These are phyloP conservation scores for Eupithecia pulchellata DNA, from an alignment of 2,888 invertebrate species.

Conservation along the genomic window DNA sequence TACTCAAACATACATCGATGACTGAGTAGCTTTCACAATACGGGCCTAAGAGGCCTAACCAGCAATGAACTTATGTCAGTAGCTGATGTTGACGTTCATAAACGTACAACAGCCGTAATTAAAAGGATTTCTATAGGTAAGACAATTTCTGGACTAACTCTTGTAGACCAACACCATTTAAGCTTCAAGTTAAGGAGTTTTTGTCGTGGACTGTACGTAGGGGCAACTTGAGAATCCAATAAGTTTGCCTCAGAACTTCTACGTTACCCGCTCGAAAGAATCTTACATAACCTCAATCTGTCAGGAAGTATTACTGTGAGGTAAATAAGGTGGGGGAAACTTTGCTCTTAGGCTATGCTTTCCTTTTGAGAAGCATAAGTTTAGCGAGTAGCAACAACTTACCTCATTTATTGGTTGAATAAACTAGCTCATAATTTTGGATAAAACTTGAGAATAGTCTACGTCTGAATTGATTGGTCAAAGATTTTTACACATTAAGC, in stretches of 20 bases:
- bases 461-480: too few relatives aligned
- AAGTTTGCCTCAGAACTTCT: constrained; percentile 30
- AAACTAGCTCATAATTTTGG: too few relatives aligned
- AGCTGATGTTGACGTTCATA: too few relatives aligned
- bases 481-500: too few relatives aligned
- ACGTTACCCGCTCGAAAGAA: constrained; percentile 17
- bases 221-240: not conserved
- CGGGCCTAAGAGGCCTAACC: too few relatives aligned
- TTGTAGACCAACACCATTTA: not conserved
- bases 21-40: too few relatives aligned
- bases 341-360: constrained; percentile 6
- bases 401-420: too few relatives aligned
- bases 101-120: too few relatives aligned
- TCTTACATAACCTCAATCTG: constrained; percentile 25
- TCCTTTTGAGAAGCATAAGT: not conserved
- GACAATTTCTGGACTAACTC: not conserved
- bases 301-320: constrained; percentile 15
- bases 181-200: not conserved
- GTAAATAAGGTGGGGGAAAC: constrained; percentile 9
- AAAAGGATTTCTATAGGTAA: not conserved
- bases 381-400: not conserved
- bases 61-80: too few relatives aligned
- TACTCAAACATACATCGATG: too few relatives aligned
- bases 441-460: too few relatives aligned
- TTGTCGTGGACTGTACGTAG: not conserved